Base-by-base conservation (phyloP, 1,140 invertebrate species). In the Oscheius sp. region DNA sequence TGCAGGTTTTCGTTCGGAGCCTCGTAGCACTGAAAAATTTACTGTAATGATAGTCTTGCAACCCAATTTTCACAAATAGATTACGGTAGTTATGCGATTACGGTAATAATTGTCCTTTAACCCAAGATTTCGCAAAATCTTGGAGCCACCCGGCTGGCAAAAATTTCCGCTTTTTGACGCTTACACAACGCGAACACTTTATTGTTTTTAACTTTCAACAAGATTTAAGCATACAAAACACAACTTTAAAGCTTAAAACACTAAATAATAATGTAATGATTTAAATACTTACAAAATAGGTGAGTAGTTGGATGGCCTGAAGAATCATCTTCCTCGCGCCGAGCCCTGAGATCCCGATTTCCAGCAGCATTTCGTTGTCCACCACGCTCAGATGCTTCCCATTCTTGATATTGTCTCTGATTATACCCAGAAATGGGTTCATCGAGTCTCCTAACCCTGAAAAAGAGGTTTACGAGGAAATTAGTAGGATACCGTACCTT, bases 221-320 rank as follows among this genome's bases (percentile, higher is more conserved):
- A 61, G 31, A 18, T 61, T 26, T 63, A 20, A n/a, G 29, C 7
- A 20, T 15, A 26, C n/a, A n/a, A n/a, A n/a, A n/a, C n/a, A n/a
- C n/a, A n/a, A 28, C 55, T 34, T n/a, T 36, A 69, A 18, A 68
- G n/a, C 13, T n/a, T 7, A 36, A 31, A 67, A 28, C 15, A 7
- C n/a, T 65, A n/a, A 68, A 66, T n/a, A n/a, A n/a, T n/a, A n/a
- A n/a, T n/a, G n/a, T n/a, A n/a, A 13, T 29, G 23, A 29, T 34
- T n/a, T n/a, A n/a, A n/a, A n/a, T n/a, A n/a, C 63, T 74, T 42
- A 76, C 74, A 58, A 77, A 76, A 28, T 75, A 69, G 2, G 35
- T 32, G 18, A 77, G 67, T 15, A 77, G 55, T 20, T 74, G 28
- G 1, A 77, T 61, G 3, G 72, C 63, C 49, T 77, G 75, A 20